Base-by-base conservation (phyloP, 1,140 invertebrate genomes). In the Zophobas morio region DNA sequence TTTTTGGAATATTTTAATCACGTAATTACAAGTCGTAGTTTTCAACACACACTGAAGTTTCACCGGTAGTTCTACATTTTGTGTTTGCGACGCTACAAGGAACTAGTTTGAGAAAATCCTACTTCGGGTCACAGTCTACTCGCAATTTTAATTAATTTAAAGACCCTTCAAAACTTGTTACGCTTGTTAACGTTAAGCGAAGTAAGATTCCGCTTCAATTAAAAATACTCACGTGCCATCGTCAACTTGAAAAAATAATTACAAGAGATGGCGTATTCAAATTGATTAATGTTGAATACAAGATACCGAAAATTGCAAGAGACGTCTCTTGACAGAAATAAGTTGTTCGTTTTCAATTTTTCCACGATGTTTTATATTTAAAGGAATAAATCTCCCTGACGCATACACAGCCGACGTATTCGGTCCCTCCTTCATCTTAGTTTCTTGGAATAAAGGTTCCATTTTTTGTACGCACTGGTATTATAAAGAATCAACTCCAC, bases 381-480 rank as follows among this genome's bases (percentile, higher is more conserved):
- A 66, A 32, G 60, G 33, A 66, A 63, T 63, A 63, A 63, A 66
- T 66, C 60, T 66, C 39, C 20, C 20, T 20, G n/a, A n/a, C 60
- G 35, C 34, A 1, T 5, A 66, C 39, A 46, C 60, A 33, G 2
- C 60, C 60, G 33, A 66, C 8, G 42, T 39, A 66, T 66, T 66
- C 36, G 49, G 6, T 63, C 34, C 34, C 56, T 6, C 32, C 42
- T 40, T 32, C 35, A 40, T 20, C 37, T n/a, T 37, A 39, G n/a
- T 40, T 39, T 42, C 37, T 20, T 42, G n/a, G 37, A 63, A 63
- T 63, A 63, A 63, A 63, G 39, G 34, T 57, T 57, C 36, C 54
- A 57, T 57, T 57, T 57, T 57, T 6, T n/a, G 20, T 20, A 20
- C 20, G 20, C 20, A 20, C 0, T 20, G 20, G 20, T 20, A 20